These are phyloP conservation scores for Pteropus alecto DNA, from an alignment of 2,113 vertebrate species.

Conservation along the genomic window DNA sequence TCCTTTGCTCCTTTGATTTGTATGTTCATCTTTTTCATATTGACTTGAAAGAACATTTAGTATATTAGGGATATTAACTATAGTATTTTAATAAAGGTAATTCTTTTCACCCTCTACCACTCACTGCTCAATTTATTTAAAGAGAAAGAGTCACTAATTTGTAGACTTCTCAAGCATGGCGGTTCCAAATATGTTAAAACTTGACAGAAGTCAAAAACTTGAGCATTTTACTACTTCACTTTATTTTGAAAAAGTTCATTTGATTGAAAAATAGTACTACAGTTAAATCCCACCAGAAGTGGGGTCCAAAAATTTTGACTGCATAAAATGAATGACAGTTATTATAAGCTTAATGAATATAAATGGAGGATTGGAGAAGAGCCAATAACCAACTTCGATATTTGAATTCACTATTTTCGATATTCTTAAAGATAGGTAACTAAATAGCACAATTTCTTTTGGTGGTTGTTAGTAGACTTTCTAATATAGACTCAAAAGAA, in stretches of 20 bases:
- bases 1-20: neutral
- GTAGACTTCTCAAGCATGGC: neutral
- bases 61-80: neutral
- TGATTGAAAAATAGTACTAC: neutral
- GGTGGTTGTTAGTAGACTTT: neutral
- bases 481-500: neutral
- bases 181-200: neutral
- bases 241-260: neutral
- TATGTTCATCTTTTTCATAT: neutral
- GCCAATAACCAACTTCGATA: neutral
- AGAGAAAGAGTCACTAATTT: neutral
- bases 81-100: constrained; percentile 6
- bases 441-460: neutral
- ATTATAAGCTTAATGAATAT: neutral
- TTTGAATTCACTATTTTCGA: constrained; percentile 5
- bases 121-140: neutral
- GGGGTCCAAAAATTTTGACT: neutral
- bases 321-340: neutral
- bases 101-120: neutral
- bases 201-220: neutral
- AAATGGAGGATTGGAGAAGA: neutral
- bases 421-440: constrained; percentile 7
- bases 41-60: neutral
- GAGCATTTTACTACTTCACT: neutral
- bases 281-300: neutral